Base-by-base conservation (phyloP, 2,113 vertebrate species). In the Setophaga coronata region DNA sequence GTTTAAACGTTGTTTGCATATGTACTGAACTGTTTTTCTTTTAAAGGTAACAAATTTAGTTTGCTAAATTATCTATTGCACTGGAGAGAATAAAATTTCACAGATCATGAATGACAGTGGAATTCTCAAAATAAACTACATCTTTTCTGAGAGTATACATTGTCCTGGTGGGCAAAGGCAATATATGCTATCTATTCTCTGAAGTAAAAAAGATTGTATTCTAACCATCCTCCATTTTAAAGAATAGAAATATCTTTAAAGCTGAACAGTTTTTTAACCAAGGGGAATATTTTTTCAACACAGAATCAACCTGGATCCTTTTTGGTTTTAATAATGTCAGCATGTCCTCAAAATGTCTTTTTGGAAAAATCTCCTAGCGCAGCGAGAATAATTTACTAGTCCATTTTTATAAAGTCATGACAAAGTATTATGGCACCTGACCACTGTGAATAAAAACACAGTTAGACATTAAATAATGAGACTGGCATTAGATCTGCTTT, bases 381-480 rank as follows among this genome's bases (percentile, higher is more conserved):
- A 76, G 5, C 4, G 43, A 29, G 47, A 74, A 73, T 14, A 64
- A 84, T 81, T 58, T 85, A 64, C 21, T 65, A 31, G 7, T 50
- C 36, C 9, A 13, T 48, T 76, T 89, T 72, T 80, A 48, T 57
- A 69, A 69, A 88, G 12, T 18, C 12, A 50, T 13, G 33, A 45
- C 9, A 45, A 66, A 42, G 31, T 57, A 15, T 57, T 64, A 54
- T 25, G 45, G 6, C 12, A 83, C 43, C 23, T 89, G 78, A 23
- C n/a, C 33, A 87, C 70, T 94, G 69, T 71, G 70, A 78, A 62
- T 79, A 87, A 79, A 71, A 58, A 48, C 64, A 78, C 71, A 92
- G 31, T 74, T 82, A 88, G 74, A 20, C 64, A 90, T 56, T 93
- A 93, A 89, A 87, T 90, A 90, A 91, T 85, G 40, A 91, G 62